Base-by-base conservation (phyloP, 2,797 vertebrate genomes). In the Diceros bicornis region DNA sequence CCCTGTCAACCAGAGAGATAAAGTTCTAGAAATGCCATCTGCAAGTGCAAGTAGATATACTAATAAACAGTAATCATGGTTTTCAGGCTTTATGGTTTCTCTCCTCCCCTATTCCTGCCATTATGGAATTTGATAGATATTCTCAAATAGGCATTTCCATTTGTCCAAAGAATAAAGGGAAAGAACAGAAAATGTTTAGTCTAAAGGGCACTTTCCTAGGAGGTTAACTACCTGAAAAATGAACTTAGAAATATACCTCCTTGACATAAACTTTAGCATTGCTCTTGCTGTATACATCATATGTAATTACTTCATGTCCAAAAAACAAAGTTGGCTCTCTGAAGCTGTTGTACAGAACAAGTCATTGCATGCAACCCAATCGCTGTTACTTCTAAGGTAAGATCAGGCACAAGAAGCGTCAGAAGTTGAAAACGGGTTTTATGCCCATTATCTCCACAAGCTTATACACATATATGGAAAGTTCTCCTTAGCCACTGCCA, bases 401-500 rank as follows among this genome's bases (percentile, higher is more conserved):
- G 37, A 69, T 83, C 23, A 50, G 69, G n/a, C 74, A 71, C 68
- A 78, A 69, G 59, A 94, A 89, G 61, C 21, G 52, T 75, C 96
- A 97, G 37, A 88, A 62, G 20, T 41, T 92, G 57, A 14, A 91
- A 89, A 61, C 94, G 50, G 29, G 25, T 81, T 92, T 95, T 44
- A 83, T 77, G 37, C 16, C 47, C 44, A 74, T 95, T 92, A 90
- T 91, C 68, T 68, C 82, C 10, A 92, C 25, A 57, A 0, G 1
- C 8, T 72, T 82, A 81, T 85, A 74, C 88, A 77, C 34, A 96
- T 61, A 66, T 61, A 91, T n/a, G 44, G 72, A 84, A 97, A 78
- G 78, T 78, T 92, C 84, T 97, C 75, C 52, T 23, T 50, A 62
- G 27, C 13, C 25, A n/a, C 52, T 87, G 83, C 90, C 95, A 96